Evolutionary conservation across 2,888 invertebrate species (phyloP), one percentile per base, ranked within the genome.

Genomic region (Nycteola revayana): DNA sequence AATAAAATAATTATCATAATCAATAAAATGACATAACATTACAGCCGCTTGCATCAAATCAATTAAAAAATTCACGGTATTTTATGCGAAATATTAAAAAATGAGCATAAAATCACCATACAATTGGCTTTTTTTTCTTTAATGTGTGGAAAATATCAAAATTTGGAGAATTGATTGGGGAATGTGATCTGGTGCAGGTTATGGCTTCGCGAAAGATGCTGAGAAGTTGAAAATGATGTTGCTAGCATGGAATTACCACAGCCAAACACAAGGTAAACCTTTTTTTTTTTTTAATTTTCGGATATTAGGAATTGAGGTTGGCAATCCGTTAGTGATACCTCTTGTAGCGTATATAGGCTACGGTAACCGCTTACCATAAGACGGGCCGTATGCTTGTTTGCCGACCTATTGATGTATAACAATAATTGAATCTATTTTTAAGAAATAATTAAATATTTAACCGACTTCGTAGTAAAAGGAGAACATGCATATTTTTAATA

Each of bases 201-300:
- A 87, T 71, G 86, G 72, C 82, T 75, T 77, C 90, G 91, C 93
- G 92, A 95, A 95, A 92, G 95, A 95, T 81, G 94, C 94, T 68
- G 95, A 95, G 90, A 95, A 95, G 90, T 91, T 95, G 90, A 95
- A 95, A 91, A 91, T 94, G 90, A 95, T 95, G 94, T 92, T 95
- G 86, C 92, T 95, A 77, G 95, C 95, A 75, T 95, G 95, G 95
- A 95, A 95, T 92, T 94, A 94, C 90, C 94, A 94, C 90, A 93
- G 93, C 89, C 94, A 94, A 77, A 86, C 90, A 67, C 93, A 91
- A 92, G 91, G 91, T 91, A 91, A 90, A 47, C 2, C 47, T 28
- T 49, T 32, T 33, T 48, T 57, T 62, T 48, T 43, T 45, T 54
- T n/a, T n/a, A n/a, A n/a, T n/a, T n/a, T n/a, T n/a, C n/a, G n/a